Evolutionary conservation across 2,113 vertebrate genomes (phyloP).

Genomic region (Paracyprichromis sp.): DNA sequence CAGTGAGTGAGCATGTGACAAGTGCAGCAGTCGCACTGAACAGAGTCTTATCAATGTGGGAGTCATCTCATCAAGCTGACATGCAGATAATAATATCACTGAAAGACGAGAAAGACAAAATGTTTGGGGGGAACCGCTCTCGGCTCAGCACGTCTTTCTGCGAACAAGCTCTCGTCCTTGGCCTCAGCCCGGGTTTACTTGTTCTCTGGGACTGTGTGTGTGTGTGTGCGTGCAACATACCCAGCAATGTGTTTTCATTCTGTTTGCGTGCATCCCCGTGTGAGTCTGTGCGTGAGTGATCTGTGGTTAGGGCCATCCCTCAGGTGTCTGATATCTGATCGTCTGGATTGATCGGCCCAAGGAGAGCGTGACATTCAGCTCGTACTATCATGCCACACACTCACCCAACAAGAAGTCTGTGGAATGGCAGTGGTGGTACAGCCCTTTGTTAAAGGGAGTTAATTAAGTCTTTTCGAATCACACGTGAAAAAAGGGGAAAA

Average conservation of each 20-base stretch:
- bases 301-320: conserved; percentile 46
- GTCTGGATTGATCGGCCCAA: conserved; percentile 65
- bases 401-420: conserved; percentile 18
- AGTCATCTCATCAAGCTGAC: conserved; percentile 47
- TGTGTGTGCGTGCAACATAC: background rate
- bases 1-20: conserved; percentile 17
- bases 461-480: conserved; percentile 32
- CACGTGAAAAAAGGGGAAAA: background rate
- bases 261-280: background rate
- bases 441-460: conserved; percentile 35
- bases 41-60: conserved; percentile 8
- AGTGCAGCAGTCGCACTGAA: conserved; percentile 12
- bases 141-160: background rate
- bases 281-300: background rate
- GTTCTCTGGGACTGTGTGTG: background rate
- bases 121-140: background rate
- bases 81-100: conserved; percentile 37
- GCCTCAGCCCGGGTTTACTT: background rate
- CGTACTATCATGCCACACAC: conserved; percentile 5
- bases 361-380: conserved; percentile 71
- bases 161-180: background rate
- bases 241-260: background rate
- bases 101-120: conserved; percentile 28
- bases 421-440: background rate
- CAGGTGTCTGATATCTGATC: conserved; percentile 71